These are phyloP conservation scores for Dicycla oo DNA, from an alignment of 2,888 invertebrate genomes.

Conservation along the genomic window DNA sequence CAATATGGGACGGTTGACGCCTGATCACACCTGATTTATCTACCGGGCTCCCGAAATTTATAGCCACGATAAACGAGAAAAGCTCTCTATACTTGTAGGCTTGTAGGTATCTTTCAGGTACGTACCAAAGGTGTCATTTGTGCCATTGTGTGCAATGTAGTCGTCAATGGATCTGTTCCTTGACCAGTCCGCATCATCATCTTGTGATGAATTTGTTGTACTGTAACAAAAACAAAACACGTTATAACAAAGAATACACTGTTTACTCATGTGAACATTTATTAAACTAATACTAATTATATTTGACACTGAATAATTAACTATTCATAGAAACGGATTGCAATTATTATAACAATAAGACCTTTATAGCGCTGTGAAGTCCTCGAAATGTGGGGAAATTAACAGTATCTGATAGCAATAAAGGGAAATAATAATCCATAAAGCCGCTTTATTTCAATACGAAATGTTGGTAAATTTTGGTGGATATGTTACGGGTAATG, in stretches of 20 bases:
- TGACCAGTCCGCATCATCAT: conserved; percentile 86
- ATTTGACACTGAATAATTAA: conserved; percentile 19
- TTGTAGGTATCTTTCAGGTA: conserved; percentile 11
- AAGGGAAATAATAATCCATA: background rate
- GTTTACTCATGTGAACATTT: background rate
- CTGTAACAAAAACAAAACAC: conserved; percentile 77
- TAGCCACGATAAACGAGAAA: conserved; percentile 24
- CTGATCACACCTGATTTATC: conserved; percentile 48
- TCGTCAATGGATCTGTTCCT: conserved; percentile 79
- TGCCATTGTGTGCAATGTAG: conserved; percentile 77
- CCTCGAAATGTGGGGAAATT: conserved; percentile 25
- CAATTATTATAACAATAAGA: conserved; percentile 21
- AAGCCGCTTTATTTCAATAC: background rate
- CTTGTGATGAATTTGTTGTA: conserved; percentile 80
- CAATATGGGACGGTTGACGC: conserved; percentile 32
- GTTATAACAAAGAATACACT: conserved; percentile 10
- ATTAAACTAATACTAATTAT: conserved; percentile 15
- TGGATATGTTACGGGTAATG: too few species aligned
- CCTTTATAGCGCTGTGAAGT: conserved; percentile 23
- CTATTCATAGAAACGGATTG: conserved; percentile 17
- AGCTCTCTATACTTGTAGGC: background rate
- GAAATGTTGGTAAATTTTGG: too few species aligned
- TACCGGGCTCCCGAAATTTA: conserved; percentile 40
- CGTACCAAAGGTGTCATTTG: conserved; percentile 81
- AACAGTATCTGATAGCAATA: conserved; percentile 6